Percentiles rank a stretch among this genome's conserved stretches.
phyloP scores from a whole-genome alignment of 2,797 vertebrate genomes.

The Pseudopleuronectes americanus region DNA sequence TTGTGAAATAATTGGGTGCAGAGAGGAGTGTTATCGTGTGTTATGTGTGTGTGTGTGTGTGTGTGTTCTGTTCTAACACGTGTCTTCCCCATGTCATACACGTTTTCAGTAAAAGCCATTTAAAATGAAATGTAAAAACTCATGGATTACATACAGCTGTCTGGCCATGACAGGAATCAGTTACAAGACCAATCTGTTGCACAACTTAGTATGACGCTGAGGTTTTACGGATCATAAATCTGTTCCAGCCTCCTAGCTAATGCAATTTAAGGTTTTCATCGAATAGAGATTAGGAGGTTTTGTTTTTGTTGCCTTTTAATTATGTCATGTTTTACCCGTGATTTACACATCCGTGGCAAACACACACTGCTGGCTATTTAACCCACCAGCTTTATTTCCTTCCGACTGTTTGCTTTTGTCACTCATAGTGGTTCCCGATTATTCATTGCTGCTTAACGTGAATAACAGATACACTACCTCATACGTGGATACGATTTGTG shows the following conservation, averaged over 20 bases:
- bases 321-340: too few species aligned
- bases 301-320: too few species aligned
- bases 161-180: too few species aligned
- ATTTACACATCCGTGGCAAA: too few species aligned
- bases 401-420: too few species aligned
- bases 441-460: too few species aligned
- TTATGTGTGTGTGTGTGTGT: background rate
- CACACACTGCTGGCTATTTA: too few species aligned
- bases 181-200: background rate
- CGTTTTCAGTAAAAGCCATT: background rate
- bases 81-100: background rate
- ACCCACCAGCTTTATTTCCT: too few species aligned
- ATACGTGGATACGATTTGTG: too few species aligned
- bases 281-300: background rate
- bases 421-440: too few species aligned
- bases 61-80: constrained; percentile 1
- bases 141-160: too few species aligned
- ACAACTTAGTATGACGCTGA: background rate
- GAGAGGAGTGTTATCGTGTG: background rate
- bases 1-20: constrained; percentile 21
- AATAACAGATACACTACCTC: too few species aligned
- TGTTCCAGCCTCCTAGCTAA: constrained; percentile 42
- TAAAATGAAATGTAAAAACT: background rate
- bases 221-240: constrained; percentile 29
- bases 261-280: background rate